phyloP scores from a whole-genome alignment of 2,113 vertebrate genomes.

The Rhipidura dahli region DNA sequence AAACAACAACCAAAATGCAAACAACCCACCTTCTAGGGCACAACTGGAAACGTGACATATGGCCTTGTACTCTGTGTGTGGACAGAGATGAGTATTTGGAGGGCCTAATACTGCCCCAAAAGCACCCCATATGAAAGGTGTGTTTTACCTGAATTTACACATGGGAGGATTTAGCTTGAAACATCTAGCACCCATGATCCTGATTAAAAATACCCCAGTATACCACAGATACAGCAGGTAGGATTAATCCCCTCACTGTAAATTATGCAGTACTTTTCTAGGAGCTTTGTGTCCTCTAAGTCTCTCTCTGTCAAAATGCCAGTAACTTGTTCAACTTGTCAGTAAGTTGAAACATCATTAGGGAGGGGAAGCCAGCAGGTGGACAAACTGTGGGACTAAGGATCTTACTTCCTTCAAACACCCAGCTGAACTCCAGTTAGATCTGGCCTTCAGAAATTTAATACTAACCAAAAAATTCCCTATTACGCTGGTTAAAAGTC shows the following conservation, averaged over 20 bases:
- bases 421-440: neutral
- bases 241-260: neutral
- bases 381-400: neutral
- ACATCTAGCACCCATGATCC: neutral
- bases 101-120: neutral
- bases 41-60: neutral
- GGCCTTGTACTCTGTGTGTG: neutral
- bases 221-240: neutral
- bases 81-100: neutral
- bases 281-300: neutral
- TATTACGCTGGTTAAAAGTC: neutral
- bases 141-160: neutral
- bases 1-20: neutral
- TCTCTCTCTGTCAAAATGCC: neutral
- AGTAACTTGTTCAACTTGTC: too few species aligned
- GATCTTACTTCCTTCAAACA: neutral
- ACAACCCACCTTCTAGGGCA: neutral
- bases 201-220: neutral
- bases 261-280: neutral
- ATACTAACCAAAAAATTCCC: neutral
- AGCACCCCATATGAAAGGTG: neutral
- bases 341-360: neutral
- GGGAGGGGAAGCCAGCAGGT: neutral
- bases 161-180: neutral
- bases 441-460: neutral